Conservation (phyloP, 1,140 invertebrate species). For the Oreohelix idahoensis region DNA sequence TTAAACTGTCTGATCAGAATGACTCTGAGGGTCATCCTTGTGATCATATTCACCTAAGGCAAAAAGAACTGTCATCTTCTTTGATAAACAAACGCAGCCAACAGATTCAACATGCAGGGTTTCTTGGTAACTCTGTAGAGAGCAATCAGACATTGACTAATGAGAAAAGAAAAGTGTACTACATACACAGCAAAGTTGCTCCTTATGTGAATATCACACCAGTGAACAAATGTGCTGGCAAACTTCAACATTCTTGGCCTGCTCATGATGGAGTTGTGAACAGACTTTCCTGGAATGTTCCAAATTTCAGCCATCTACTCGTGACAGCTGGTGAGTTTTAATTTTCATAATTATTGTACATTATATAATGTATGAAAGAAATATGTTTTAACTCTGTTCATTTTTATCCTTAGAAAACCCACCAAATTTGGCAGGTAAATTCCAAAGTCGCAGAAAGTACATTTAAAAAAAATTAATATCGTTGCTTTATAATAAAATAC, state of each 20-base stretch:
- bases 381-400: too few species aligned
- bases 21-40: neutral
- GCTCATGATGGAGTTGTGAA: conserved; percentile 58
- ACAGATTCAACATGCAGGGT: neutral
- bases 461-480: too few species aligned
- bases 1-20: neutral
- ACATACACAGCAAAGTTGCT: conserved; percentile 61
- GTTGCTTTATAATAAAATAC: too few species aligned
- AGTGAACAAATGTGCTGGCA: conserved; percentile 44
- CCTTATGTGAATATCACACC: conserved; percentile 48
- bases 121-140: neutral
- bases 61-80: neutral
- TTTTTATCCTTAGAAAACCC: too few species aligned
- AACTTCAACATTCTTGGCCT: conserved; percentile 39
- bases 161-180: conserved; percentile 52
- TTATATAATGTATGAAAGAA: too few species aligned
- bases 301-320: conserved; percentile 69
- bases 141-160: neutral
- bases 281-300: conserved; percentile 62
- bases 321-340: conserved; percentile 19
- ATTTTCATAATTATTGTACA: too few species aligned
- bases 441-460: too few species aligned
- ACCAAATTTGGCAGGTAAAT: too few species aligned
- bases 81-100: neutral
- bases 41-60: neutral